Percentiles rank a stretch among this genome's conserved stretches.
phyloP scores from a whole-genome alignment of 2,113 vertebrate species.

The Cololabis saira region DNA sequence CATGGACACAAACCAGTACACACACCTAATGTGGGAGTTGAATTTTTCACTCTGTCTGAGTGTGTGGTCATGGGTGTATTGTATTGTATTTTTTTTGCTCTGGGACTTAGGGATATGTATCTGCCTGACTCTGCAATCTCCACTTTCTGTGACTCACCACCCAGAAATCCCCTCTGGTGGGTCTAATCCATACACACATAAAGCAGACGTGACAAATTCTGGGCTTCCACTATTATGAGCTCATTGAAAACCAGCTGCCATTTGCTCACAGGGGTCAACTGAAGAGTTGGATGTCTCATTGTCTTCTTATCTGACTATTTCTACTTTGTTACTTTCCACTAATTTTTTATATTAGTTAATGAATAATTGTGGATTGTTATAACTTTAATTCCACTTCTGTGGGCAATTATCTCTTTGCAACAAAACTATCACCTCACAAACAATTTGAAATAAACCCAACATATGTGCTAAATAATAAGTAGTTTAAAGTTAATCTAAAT shows the following conservation, averaged over 20 bases:
- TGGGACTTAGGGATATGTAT: slow-evolving; percentile 55
- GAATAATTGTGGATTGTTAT: no score
- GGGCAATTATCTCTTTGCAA: no score
- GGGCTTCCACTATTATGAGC: slow-evolving; percentile 71
- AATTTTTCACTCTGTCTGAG: slow-evolving; percentile 13
- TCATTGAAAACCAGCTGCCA: slow-evolving; percentile 74
- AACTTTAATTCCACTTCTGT: no score
- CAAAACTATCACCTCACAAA: no score
- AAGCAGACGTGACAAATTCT: slow-evolving; percentile 63
- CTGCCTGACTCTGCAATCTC: slow-evolving; percentile 71
- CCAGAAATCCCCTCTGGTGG: slow-evolving; percentile 56
- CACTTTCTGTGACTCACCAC: slow-evolving; percentile 59
- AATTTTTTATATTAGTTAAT: not conserved
- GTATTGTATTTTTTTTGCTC: slow-evolving; percentile 25
- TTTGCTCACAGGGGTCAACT: slow-evolving; percentile 50
- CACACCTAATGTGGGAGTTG: slow-evolving; percentile 21
- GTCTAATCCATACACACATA: slow-evolving; percentile 31
- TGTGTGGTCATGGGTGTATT: not conserved
- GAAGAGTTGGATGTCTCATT: slow-evolving; percentile 33
- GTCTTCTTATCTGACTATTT: slow-evolving; percentile 29
- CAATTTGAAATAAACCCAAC: no score
- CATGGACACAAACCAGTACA: not conserved
- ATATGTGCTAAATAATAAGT: no score
- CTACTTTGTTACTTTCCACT: not conserved
- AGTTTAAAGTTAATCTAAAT: no score